Conservation (phyloP, 2,797 vertebrate species). For the Petrocephalus schoutedeni region DNA sequence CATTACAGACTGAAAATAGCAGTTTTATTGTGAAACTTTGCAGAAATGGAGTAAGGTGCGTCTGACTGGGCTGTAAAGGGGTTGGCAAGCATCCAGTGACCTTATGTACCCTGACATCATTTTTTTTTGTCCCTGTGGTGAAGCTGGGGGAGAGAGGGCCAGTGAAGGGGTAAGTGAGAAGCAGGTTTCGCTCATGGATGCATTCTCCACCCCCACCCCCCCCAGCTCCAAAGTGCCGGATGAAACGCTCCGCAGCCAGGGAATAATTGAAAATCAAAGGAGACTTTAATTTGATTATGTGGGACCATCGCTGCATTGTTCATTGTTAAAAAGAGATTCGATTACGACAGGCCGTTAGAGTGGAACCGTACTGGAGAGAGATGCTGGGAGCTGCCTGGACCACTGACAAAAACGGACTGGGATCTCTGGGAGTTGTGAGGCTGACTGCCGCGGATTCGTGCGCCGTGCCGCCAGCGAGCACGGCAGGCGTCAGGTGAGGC, state of each 20-base stretch:
- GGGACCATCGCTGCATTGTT: conserved; percentile 72
- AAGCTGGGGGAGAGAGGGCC: background rate
- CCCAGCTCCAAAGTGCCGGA: conserved; percentile 43
- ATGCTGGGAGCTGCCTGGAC: background rate
- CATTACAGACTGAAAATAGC: conserved; percentile 13
- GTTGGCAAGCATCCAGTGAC: background rate
- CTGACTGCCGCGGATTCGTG: conserved; percentile 31
- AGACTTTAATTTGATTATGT: conserved; percentile 89
- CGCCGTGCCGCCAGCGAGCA: conserved; percentile 32
- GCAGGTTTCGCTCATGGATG: background rate
- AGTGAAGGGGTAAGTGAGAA: conserved; percentile 1
- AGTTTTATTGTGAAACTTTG: conserved; percentile 3
- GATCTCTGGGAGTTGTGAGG: background rate
- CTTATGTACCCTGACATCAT: background rate
- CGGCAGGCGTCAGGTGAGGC: background rate
- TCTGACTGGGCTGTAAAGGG: background rate
- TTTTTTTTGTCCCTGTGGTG: background rate
- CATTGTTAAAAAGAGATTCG: conserved; percentile 83
- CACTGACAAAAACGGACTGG: background rate
- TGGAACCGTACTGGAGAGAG: conserved; percentile 46
- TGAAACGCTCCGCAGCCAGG: conserved; percentile 62
- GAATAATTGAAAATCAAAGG: conserved; percentile 93
- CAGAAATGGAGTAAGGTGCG: background rate
- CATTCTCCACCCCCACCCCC: conserved; percentile 25
- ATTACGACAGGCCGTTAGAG: conserved; percentile 85